Evolutionary conservation across 2,113 vertebrate species (phyloP), one percentile per base, ranked within the genome.

Genomic region (Festucalex cinctus): DNA sequence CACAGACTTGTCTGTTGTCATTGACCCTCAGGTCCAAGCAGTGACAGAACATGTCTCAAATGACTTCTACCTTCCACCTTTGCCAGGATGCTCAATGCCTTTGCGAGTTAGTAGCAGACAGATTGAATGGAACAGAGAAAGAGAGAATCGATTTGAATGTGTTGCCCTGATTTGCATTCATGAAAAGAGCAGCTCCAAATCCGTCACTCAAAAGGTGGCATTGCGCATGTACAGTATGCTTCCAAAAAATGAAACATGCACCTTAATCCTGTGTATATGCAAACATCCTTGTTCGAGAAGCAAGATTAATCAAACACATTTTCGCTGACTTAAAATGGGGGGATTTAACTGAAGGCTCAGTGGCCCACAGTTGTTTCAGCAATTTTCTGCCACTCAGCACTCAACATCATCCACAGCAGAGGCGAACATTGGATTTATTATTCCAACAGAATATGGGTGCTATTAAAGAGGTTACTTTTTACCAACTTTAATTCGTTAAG

Each of bases 11-110:
- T 77, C 74, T 65, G 63, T 46, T 72, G 49, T 20, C 68, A 66
- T 1, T 8, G 44, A n/a, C 75, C 69, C 71, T 37, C 9, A 76
- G 82, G 80, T 71, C 51, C 66, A 36, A 51, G 73, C 75, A 68
- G 66, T 76, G 78, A 80, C 59, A 57, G 65, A 65, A 35, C 65
- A 24, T 60, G 76, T 84, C 71, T 77, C 74, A 9, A 37, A 70
- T 79, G 82, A 91, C 89, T 90, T 88, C 86, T 83, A 36, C n/a
- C 57, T 39, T 44, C 28, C 16, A 4, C 61, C 61, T 70, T 64
- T 35, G 24, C 67, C 39, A 65, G 69, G 59, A 49, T 6, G 2
- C 24, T 39, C 17, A 17, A 26, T 69, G 58, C 24, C 1, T 43
- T 8, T 53, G 35, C 16, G 48, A 28, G 28, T 22, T 24, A 14